A percentile compares a stretch with the other conserved stretches of the same genome.
Evolutionary conservation across 1,140 invertebrate species (phyloP).

Genomic region (Atopsyche davidsoni): DNA sequence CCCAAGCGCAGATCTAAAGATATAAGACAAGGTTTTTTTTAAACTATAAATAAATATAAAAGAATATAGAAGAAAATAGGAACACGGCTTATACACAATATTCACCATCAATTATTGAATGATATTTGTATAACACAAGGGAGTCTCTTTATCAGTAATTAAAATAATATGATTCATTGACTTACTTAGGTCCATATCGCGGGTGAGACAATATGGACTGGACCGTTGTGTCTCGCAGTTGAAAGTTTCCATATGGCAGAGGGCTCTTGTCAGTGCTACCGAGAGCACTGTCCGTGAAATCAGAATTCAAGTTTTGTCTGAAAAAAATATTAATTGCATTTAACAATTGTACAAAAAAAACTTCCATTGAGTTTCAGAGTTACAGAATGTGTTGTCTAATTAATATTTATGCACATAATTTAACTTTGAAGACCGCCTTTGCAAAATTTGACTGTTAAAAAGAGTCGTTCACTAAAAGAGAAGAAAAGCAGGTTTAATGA

Average conservation of each 20-base stretch:
- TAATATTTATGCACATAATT: too few species aligned
- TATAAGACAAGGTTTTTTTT: constrained; percentile 1
- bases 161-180: constrained; percentile 18
- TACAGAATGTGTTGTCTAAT: too few species aligned
- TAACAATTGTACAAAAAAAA: too few species aligned
- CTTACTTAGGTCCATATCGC: constrained; percentile 78
- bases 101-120: not conserved
- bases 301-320: constrained; percentile 91
- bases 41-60: constrained; percentile 7
- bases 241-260: constrained; percentile 88
- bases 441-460: too few species aligned
- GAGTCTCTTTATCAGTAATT: too few species aligned
- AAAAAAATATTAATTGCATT: too few species aligned
- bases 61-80: not conserved
- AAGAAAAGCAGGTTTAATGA: too few species aligned
- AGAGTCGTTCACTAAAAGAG: too few species aligned
- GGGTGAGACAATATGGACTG: constrained; percentile 91
- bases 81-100: not conserved
- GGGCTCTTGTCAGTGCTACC: constrained; percentile 86
- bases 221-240: constrained; percentile 85
- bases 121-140: not conserved
- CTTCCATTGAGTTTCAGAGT: too few species aligned
- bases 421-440: too few species aligned
- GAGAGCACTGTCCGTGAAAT: constrained; percentile 88
- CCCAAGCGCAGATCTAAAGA: constrained; percentile 65